Conservation (phyloP, 2,113 vertebrate genomes). For the Glaucidium brasilianum region DNA sequence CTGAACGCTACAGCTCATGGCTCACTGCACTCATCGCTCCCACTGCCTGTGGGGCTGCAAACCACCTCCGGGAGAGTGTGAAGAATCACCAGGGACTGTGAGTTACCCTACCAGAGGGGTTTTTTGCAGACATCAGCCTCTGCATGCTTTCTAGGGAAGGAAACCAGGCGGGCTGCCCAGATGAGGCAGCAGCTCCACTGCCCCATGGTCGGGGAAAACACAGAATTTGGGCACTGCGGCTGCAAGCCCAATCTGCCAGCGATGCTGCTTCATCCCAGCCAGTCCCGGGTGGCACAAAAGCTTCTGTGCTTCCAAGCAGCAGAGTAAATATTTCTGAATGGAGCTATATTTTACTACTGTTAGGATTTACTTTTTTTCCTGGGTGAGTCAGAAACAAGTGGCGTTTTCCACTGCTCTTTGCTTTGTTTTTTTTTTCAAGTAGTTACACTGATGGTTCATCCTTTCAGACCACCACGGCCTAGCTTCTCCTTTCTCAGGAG, state of each 20-base stretch:
- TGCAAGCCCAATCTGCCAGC: neutral
- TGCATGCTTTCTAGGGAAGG: neutral
- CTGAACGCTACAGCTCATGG: neutral
- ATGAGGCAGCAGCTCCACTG: neutral
- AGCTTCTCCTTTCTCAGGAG: neutral
- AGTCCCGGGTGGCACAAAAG: neutral
- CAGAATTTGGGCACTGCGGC: fast-evolving
- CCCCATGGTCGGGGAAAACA: neutral
- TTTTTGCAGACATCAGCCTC: neutral
- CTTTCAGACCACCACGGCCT: neutral
- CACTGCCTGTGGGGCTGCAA: neutral
- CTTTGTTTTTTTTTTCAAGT: neutral
- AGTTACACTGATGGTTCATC: neutral
- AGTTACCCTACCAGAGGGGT: neutral
- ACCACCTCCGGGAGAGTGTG: neutral
- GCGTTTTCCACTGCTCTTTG: neutral
- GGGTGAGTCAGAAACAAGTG: neutral
- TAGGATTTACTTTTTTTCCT: neutral
- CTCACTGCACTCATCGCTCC: neutral
- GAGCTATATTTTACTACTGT: neutral
- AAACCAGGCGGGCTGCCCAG: neutral
- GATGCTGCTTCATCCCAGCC: neutral
- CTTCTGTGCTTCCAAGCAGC: neutral
- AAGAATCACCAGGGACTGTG: neutral
- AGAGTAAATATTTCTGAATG: neutral